Evolutionary conservation across 2,888 invertebrate genomes (phyloP).

Genomic region (Hipparchia semele): DNA sequence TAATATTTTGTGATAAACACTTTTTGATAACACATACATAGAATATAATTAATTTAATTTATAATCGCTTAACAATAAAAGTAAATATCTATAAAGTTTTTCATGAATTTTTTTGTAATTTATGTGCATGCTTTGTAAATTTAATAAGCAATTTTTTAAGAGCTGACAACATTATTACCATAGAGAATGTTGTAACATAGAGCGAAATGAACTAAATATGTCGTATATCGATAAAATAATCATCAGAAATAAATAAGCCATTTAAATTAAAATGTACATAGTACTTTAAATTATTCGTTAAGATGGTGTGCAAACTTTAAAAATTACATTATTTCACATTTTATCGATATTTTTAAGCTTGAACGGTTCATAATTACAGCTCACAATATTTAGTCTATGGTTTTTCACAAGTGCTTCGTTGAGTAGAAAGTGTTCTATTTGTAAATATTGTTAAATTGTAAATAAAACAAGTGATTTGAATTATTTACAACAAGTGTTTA

Average conservation of each 20-base stretch:
- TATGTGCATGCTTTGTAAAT: neutral
- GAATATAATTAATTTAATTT: too few relatives aligned
- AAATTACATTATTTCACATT: neutral
- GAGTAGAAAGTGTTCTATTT: slow-evolving; percentile 69
- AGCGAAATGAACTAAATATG: slow-evolving; percentile 8
- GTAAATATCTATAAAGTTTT: neutral
- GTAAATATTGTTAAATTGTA: slow-evolving; percentile 73
- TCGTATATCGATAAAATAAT: slow-evolving; percentile 18
- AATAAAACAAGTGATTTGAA: slow-evolving; percentile 55
- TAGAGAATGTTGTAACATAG: slow-evolving; percentile 39
- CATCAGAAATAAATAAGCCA: neutral
- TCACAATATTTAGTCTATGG: slow-evolving; percentile 50
- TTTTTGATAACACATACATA: too few relatives aligned
- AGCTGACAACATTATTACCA: slow-evolving; percentile 40
- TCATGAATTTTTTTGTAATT: neutral
- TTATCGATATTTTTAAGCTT: slow-evolving; percentile 7
- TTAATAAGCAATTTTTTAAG: slow-evolving; percentile 3
- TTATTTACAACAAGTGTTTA: slow-evolving; percentile 45
- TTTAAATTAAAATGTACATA: slow-evolving; percentile 1
- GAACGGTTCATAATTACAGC: neutral
- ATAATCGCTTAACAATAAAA: too few relatives aligned
- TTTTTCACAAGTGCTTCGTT: slow-evolving; percentile 58
- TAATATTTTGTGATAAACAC: too few relatives aligned
- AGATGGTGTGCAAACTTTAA: too few relatives aligned
- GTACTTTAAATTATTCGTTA: neutral